These are phyloP conservation scores for Phalera bucephala DNA, from an alignment of 2,888 invertebrate species.

Conservation along the genomic window DNA sequence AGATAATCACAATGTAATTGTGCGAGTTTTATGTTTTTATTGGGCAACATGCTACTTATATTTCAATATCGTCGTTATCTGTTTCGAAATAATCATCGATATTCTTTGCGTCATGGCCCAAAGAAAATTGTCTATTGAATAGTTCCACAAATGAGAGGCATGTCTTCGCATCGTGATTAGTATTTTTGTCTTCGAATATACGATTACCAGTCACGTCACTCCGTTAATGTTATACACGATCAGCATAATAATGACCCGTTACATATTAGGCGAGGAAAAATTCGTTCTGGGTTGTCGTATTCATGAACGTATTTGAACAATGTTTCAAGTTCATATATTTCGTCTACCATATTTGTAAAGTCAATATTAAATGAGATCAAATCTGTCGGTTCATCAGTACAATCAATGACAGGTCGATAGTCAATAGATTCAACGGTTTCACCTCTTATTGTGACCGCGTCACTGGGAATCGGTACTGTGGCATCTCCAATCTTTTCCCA, in stretches of 20 bases:
- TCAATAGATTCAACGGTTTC: slow-evolving; percentile 28
- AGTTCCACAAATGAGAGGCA: slow-evolving; percentile 14
- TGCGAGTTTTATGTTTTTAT: slow-evolving; percentile 23
- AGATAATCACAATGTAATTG: slow-evolving; percentile 23
- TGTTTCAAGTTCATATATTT: slow-evolving; percentile 26
- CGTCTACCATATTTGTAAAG: slow-evolving; percentile 22
- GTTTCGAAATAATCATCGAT: slow-evolving; percentile 13
- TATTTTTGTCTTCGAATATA: slow-evolving; percentile 24
- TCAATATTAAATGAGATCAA: slow-evolving; percentile 32
- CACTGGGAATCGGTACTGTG: slow-evolving; percentile 34
- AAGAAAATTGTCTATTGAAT: slow-evolving; percentile 13
- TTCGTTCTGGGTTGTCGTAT: slow-evolving; percentile 25
- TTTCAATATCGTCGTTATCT: slow-evolving; percentile 10
- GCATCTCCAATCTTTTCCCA: slow-evolving; percentile 40
- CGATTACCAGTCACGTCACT: slow-evolving; percentile 25
- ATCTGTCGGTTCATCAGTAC: slow-evolving; percentile 29
- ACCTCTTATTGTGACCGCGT: slow-evolving; percentile 38
- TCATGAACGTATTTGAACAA: slow-evolving; percentile 25
- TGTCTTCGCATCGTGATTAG: slow-evolving; percentile 31
- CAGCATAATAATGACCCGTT: slow-evolving; percentile 30
- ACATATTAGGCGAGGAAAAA: slow-evolving; percentile 23
- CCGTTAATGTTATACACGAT: slow-evolving; percentile 26
- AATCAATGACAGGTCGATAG: slow-evolving; percentile 35
- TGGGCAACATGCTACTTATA: slow-evolving; percentile 20
- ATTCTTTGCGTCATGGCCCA: slow-evolving; percentile 10